phyloP scores from a whole-genome alignment of 2,113 vertebrate species.

The Microcebus griseorufus region DNA sequence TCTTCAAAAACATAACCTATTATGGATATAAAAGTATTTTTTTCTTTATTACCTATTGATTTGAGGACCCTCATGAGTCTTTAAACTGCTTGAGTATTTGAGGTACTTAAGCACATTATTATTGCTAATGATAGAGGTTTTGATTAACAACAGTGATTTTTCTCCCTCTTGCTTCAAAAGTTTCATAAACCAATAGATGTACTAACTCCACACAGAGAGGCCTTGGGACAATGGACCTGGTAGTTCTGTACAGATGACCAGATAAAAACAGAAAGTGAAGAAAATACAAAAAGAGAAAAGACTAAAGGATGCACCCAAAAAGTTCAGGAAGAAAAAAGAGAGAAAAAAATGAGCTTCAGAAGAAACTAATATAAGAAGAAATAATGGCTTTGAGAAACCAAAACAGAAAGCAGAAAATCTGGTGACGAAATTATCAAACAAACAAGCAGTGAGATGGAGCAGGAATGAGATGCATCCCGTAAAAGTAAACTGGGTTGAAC shows the following conservation, averaged over 20 bases:
- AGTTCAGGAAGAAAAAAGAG: neutral
- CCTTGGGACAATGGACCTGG: neutral
- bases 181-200: neutral
- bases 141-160: neutral
- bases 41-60: neutral
- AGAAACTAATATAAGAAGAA: constrained; percentile 4
- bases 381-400: neutral
- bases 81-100: neutral
- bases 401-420: neutral
- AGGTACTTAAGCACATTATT: neutral
- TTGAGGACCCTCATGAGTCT: neutral
- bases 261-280: neutral
- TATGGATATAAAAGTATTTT: neutral
- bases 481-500: neutral
- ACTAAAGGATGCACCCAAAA: neutral
- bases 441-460: neutral
- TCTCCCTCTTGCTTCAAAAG: neutral
- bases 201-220: neutral
- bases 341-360: neutral
- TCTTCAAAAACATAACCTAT: neutral
- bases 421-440: neutral
- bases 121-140: constrained; percentile 25
- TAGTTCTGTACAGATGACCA: neutral
- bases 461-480: neutral
- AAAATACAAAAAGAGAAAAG: neutral